phyloP scores from a whole-genome alignment of 2,888 invertebrate genomes.

The Acronicta alni region DNA sequence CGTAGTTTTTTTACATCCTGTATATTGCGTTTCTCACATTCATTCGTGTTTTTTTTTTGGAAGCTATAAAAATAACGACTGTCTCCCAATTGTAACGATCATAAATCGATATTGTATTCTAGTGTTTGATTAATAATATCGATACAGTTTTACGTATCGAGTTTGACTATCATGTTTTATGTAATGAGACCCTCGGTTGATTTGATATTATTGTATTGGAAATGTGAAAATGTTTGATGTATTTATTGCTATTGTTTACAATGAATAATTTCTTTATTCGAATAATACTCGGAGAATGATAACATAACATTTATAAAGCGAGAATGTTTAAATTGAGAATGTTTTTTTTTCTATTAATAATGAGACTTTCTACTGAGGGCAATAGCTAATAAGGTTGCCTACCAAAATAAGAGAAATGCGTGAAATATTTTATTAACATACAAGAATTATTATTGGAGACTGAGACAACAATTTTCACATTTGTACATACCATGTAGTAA shows the following conservation, averaged over 20 bases:
- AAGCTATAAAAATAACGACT: constrained; percentile 86
- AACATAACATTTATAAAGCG: too few species aligned
- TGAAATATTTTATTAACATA: constrained; percentile 42
- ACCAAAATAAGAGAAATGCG: constrained; percentile 13
- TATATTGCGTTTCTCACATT: constrained; percentile 81
- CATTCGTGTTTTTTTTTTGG: constrained; percentile 82
- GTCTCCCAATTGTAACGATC: constrained; percentile 76
- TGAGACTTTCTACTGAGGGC: not conserved
- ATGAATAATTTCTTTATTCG: too few species aligned
- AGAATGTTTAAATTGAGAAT: too few species aligned
- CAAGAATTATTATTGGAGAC: constrained; percentile 43
- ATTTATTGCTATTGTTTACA: not conserved
- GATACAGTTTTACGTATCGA: constrained; percentile 48
- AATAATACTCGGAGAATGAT: too few species aligned
- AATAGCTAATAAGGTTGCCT: constrained; percentile 10
- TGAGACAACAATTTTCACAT: constrained; percentile 45
- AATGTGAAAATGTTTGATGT: not conserved
- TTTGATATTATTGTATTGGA: constrained; percentile 4
- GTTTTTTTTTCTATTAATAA: too few species aligned
- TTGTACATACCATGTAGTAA: constrained; percentile 39
- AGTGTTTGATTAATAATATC: constrained; percentile 67
- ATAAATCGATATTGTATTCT: constrained; percentile 74
- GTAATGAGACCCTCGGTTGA: constrained; percentile 29
- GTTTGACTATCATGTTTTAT: constrained; percentile 40
- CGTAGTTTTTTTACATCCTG: constrained; percentile 9